These are phyloP conservation scores for Athene noctua DNA, from an alignment of 2,113 vertebrate genomes.

Conservation along the genomic window DNA sequence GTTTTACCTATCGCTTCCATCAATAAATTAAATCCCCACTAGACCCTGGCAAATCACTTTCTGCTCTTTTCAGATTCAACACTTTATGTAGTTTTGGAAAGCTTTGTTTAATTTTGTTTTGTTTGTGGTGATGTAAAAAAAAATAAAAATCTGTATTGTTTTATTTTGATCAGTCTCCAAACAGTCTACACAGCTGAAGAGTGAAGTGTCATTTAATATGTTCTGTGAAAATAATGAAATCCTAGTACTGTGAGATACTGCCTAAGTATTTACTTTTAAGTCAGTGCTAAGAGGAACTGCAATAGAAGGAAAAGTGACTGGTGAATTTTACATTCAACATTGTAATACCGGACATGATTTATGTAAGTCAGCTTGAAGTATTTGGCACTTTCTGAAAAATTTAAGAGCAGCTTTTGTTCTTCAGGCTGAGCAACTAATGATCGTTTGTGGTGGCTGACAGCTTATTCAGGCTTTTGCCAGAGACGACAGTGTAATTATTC, in stretches of 20 bases:
- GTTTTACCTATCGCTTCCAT: background rate
- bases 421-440: background rate
- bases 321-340: background rate
- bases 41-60: background rate
- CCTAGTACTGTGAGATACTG: background rate
- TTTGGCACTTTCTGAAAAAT: background rate
- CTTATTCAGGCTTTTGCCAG: background rate
- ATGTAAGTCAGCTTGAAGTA: constrained; percentile 2
- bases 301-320: background rate
- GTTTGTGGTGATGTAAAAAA: background rate
- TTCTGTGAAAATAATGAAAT: constrained; percentile 16
- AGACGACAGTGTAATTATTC: background rate
- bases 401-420: background rate
- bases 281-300: background rate
- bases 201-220: background rate
- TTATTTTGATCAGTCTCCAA: background rate
- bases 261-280: background rate
- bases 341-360: background rate
- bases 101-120: background rate
- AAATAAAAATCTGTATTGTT: background rate
- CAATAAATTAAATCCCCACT: background rate
- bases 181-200: background rate
- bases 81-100: background rate
- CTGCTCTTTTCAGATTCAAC: background rate
- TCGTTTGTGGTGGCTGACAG: background rate